phyloP scores from a whole-genome alignment of 2,113 vertebrate species.

The Corythornis vintsioides region DNA sequence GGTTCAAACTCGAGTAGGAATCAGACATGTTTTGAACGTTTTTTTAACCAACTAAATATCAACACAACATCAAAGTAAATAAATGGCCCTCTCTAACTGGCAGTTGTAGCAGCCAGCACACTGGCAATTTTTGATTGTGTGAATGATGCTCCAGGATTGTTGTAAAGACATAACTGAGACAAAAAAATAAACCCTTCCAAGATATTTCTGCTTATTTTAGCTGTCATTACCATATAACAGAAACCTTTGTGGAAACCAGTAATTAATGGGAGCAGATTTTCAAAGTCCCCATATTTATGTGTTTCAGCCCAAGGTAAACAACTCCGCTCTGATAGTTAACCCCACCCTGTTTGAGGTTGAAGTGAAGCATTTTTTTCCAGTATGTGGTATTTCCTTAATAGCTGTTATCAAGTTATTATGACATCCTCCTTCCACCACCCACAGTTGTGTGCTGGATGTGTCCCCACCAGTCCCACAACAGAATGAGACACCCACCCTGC shows the following conservation, averaged over 20 bases:
- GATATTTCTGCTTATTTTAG: constrained; percentile 19
- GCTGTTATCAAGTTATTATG: constrained; percentile 40
- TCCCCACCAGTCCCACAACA: neutral
- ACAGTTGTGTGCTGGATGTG: neutral
- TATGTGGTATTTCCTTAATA: constrained; percentile 36
- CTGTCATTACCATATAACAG: neutral
- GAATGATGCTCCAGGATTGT: constrained; percentile 14
- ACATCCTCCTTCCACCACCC: neutral
- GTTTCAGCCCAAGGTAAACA: constrained; percentile 42
- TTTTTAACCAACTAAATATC: neutral
- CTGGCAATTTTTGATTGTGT: neutral
- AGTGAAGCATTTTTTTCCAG: constrained; percentile 13
- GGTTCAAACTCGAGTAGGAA: neutral
- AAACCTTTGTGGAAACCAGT: neutral
- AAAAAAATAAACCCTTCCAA: constrained; percentile 30
- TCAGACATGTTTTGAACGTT: neutral
- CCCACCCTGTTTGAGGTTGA: constrained; percentile 32
- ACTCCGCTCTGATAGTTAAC: constrained; percentile 14
- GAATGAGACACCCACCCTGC: neutral
- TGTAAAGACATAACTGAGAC: neutral
- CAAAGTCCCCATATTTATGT: neutral
- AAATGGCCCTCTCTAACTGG: neutral
- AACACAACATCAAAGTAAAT: neutral
- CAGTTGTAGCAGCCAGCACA: neutral
- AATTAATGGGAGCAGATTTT: constrained; percentile 21